Evolutionary conservation across 2,888 invertebrate genomes (phyloP), one percentile per base, ranked within the genome.

Genomic region (Atherix ibis): DNA sequence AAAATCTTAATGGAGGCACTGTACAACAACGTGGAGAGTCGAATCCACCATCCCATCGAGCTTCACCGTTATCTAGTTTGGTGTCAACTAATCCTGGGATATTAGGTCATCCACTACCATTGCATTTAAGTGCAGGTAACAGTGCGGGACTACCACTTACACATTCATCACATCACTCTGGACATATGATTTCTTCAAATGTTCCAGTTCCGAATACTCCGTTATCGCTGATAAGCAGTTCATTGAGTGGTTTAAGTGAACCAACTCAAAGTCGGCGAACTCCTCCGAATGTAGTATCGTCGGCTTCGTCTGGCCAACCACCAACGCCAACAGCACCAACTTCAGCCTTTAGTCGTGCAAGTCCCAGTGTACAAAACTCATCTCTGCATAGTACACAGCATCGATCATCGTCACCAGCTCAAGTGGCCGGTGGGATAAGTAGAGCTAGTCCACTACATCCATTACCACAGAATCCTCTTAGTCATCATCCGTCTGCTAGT

Each of bases 401-500:
- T 51, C 53, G 62, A 12, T 57, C 62, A 2, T 48, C 50, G 15
- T 62, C 62, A 5, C 62, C 62, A 3, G 53, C 58, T 12, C 36
- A 36, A 25, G 31, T 31, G 18, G 9, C 47, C 17, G 48, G 57
- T 36, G 58, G 53, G 37, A 48, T 62, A 4, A 62, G 61, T 35
- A 50, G 62, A 3, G 56, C 56, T 40, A 61, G 61, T 45, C 62
- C 62, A n/a, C 42, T 62, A 40, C 62, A 62, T 48, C 59, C 62
- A 14, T 58, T 62, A 40, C 59, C 58, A 28, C 61, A 61, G 40
- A 57, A 54, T 22, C 61, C 59, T 17, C 48, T 58, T 8, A 56
- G 59, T 37, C 62, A 62, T 48, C 59, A 60, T 43, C 56, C 58
- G 12, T 60, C 62, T 8, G 58, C 62, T 3, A 54, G 58, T 8